Base-by-base conservation (phyloP, 2,888 invertebrate species). In the Agonopterix alstromeriana region DNA sequence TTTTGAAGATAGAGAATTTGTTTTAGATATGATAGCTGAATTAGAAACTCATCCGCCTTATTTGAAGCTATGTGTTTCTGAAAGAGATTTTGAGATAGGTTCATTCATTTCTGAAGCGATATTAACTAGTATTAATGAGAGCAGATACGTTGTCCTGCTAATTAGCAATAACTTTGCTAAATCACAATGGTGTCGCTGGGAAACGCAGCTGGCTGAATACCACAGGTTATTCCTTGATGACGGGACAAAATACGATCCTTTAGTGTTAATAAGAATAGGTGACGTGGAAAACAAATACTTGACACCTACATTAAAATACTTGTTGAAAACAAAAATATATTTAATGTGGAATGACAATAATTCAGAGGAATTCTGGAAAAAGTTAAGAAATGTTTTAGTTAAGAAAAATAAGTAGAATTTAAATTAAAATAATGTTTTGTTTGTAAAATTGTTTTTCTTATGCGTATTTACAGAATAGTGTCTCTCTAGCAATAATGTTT, bases 111-210 rank as follows among this genome's bases (percentile, higher is more conserved):
- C 92, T 0, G 93, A 94, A 63, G 91, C 92, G 45, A 91, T 94
- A 38, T 77, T 92, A 52, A 90, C 86, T 38, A 90, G 92, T 64
- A 91, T 94, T 51, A 90, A 91, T 35, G 87, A 90, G 48, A 92
- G 93, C 66, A 90, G 91, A 51, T 91, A 91, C 62, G 90, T 93
- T 10, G 81, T 94, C 49, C 74, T 94, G 48, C 78, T 94, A 8
- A 86, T 94, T 44, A 93, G 93, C 49, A 91, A 92, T 60, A 87
- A 90, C 57, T 94, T 93, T 68, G 91, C 93, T 0, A 90, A 91
- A 60, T 93, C 93, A 27, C 92, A 93, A 50, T 94, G 94, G 94
- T 93, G 93, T 65, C 82, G 92, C 40, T 92, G 93, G 90, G 94
- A 94, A 64, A 91, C 93, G 9, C 92, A 92, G 58, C 80, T 93